These are phyloP conservation scores for Ailurus styani DNA, from an alignment of 2,113 vertebrate genomes.

Conservation along the genomic window DNA sequence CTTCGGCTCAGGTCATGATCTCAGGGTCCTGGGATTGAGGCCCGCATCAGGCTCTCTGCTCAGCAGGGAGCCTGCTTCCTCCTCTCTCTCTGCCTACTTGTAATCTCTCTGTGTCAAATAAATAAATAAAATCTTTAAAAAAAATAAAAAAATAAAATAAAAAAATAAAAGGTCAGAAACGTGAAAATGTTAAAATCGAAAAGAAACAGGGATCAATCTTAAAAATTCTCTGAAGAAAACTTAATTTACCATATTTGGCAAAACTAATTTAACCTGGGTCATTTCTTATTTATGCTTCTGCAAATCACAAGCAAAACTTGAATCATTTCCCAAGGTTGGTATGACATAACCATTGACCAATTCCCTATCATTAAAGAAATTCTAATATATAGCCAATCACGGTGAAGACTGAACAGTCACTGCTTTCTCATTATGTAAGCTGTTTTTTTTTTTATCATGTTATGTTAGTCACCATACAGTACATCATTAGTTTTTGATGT, in stretches of 20 bases:
- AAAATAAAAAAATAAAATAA: too few species aligned
- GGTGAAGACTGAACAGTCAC: background rate
- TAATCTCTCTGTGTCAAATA: too few species aligned
- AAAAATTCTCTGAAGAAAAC: background rate
- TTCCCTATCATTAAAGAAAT: background rate
- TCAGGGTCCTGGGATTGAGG: too few species aligned
- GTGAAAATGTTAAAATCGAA: background rate
- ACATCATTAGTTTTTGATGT: too few species aligned
- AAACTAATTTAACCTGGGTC: background rate
- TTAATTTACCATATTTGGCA: background rate
- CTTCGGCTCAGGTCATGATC: too few species aligned
- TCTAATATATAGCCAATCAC: background rate
- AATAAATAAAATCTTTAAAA: too few species aligned
- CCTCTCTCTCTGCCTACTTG: too few species aligned
- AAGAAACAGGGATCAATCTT: background rate
- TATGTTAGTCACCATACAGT: too few species aligned
- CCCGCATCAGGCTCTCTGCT: too few species aligned
- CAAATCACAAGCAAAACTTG: background rate
- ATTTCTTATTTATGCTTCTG: background rate
- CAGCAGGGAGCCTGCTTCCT: too few species aligned
- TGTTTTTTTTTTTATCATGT: background rate
- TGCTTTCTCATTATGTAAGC: background rate
- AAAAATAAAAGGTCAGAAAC: background rate
- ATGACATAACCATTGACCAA: background rate
- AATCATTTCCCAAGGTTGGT: background rate